Evolutionary conservation across 1,140 invertebrate species (phyloP).

Genomic region (Panulirus ornatus): DNA sequence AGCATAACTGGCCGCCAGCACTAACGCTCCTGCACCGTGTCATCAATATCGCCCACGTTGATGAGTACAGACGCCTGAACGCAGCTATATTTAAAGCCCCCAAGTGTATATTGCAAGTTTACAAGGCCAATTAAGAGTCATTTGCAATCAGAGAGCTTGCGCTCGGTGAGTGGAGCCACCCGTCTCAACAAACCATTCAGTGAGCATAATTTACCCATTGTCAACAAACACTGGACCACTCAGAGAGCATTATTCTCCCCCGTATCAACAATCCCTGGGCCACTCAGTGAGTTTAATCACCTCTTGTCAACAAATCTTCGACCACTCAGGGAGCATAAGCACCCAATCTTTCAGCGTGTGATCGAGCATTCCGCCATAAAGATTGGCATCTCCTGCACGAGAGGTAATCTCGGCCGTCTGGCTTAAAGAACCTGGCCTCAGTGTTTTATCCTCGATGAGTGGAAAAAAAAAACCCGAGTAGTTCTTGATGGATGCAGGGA

Average conservation of each 20-base stretch:
- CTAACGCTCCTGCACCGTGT: too few species aligned
- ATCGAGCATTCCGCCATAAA: background rate
- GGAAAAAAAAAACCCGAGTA: background rate
- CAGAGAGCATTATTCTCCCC: background rate
- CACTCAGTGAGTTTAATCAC: background rate
- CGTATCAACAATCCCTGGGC: background rate
- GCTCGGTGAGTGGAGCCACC: too few species aligned
- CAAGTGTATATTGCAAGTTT: too few species aligned
- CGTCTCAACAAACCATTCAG: background rate
- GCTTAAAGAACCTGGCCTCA: background rate
- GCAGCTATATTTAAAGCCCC: too few species aligned
- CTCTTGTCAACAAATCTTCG: background rate
- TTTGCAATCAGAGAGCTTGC: background rate
- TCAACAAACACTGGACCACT: too few species aligned
- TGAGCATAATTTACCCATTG: background rate
- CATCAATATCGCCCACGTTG: too few species aligned
- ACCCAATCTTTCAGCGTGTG: background rate
- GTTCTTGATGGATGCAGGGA: background rate
- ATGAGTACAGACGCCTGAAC: too few species aligned
- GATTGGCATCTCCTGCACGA: background rate
- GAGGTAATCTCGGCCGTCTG: conserved; percentile 6
- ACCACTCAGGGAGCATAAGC: background rate
- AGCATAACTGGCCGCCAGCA: background rate
- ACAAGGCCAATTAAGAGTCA: too few species aligned
- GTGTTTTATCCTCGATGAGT: conserved; percentile 19